These are phyloP conservation scores for Macrochelys suwanniensis DNA, from an alignment of 2,797 vertebrate species.

Conservation along the genomic window DNA sequence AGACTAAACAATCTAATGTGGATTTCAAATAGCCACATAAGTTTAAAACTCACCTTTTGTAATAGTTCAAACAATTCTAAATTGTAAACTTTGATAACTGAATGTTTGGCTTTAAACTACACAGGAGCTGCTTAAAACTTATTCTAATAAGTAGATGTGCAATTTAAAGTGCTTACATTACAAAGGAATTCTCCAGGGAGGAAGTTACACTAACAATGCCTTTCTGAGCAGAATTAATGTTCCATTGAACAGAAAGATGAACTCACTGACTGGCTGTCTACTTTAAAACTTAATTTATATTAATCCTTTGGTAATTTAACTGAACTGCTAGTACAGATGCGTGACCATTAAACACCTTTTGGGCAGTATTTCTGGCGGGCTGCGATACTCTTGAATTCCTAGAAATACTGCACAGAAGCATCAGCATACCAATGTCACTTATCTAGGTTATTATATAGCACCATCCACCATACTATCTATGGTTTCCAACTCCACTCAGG, in stretches of 20 bases:
- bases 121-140: neutral
- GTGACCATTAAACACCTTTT: neutral
- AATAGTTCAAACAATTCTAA: neutral
- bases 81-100: neutral
- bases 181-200: neutral
- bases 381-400: neutral
- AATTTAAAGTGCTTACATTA: neutral
- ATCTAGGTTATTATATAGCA: neutral
- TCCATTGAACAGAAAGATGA: neutral
- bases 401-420: neutral
- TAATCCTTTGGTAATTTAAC: neutral
- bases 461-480: neutral
- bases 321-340: neutral
- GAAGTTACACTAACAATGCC: neutral
- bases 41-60: neutral
- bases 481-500: constrained; percentile 26
- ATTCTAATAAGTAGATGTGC: neutral
- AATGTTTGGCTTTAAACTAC: neutral
- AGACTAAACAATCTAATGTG: neutral
- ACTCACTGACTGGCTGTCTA: neutral
- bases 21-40: neutral
- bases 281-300: neutral
- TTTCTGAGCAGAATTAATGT: neutral
- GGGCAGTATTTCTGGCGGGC: neutral
- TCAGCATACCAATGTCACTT: neutral